phyloP scores from a whole-genome alignment of 2,113 vertebrate species.

The Myotis lucifugus region DNA sequence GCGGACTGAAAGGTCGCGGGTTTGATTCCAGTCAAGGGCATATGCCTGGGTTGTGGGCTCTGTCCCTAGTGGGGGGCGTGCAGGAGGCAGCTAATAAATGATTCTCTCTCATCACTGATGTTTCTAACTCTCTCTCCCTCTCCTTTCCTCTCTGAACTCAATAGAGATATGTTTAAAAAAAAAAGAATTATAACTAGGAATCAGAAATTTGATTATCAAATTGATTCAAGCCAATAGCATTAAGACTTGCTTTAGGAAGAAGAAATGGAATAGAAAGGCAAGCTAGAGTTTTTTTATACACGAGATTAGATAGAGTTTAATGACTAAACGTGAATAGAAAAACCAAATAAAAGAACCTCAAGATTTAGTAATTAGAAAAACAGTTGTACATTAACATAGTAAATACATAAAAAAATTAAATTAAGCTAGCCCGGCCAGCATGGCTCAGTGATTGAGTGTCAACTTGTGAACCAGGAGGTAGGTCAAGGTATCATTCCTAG shows the following conservation, averaged over 20 bases:
- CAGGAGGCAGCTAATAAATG: no score
- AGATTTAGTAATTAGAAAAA: neutral
- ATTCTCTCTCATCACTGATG: no score
- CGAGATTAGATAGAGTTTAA: neutral
- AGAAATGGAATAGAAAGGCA: neutral
- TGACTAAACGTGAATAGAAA: neutral
- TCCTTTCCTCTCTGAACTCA: no score
- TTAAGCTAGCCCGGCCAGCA: no score
- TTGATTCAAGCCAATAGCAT: neutral
- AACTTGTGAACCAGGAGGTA: no score
- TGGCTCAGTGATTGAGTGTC: no score
- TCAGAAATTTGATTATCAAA: neutral
- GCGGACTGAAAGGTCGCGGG: no score
- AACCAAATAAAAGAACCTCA: neutral
- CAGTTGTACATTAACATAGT: neutral
- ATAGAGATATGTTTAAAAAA: neutral
- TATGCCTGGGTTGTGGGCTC: no score
- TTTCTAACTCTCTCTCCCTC: no score
- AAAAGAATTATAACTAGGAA: neutral
- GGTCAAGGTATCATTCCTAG: no score
- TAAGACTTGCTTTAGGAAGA: neutral
- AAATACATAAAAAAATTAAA: neutral
- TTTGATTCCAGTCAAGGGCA: no score
- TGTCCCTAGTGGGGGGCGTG: no score
- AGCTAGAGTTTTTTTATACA: rapidly evolving